A percentile compares a stretch with the other conserved stretches of the same genome.
phyloP scores from a whole-genome alignment of 1,140 invertebrate species.

The Pseudomyrmex sp. region DNA sequence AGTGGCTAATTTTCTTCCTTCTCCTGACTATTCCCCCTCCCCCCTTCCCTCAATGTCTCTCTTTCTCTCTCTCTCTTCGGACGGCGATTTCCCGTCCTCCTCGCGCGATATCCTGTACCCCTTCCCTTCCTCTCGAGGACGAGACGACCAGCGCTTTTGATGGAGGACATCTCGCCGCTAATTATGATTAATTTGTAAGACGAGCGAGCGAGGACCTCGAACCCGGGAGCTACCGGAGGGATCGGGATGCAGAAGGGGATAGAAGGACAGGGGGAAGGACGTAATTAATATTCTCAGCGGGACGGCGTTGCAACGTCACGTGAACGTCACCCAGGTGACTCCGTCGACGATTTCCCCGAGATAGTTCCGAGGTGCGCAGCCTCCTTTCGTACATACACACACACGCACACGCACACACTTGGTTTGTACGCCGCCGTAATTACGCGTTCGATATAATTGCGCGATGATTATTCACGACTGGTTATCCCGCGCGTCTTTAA shows the following conservation, averaged over 20 bases:
- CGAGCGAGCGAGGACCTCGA: slow-evolving; percentile 65
- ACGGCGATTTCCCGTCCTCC: slow-evolving; percentile 39
- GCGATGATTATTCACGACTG: slow-evolving; percentile 59
- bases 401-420: background rate
- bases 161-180: slow-evolving; percentile 76
- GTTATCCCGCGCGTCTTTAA: slow-evolving; percentile 43
- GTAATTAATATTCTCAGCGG: slow-evolving; percentile 78
- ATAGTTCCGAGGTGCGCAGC: slow-evolving; percentile 6
- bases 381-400: slow-evolving; percentile 23
- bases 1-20: slow-evolving; percentile 73
- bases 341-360: slow-evolving; percentile 60
- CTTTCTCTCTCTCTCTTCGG: slow-evolving; percentile 6
- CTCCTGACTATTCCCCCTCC: slow-evolving; percentile 32
- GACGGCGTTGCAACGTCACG: slow-evolving; percentile 70
- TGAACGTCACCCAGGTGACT: slow-evolving; percentile 75
- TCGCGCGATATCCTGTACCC: background rate
- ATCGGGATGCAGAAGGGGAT: slow-evolving; percentile 3
- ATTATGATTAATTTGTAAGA: slow-evolving; percentile 79
- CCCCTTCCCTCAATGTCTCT: background rate
- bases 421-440: slow-evolving; percentile 37
- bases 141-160: slow-evolving; percentile 70
- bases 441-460: slow-evolving; percentile 58
- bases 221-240: slow-evolving; percentile 65
- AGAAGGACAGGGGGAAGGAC: slow-evolving; percentile 50
- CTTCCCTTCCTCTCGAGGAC: slow-evolving; percentile 7